phyloP scores from a whole-genome alignment of 2,797 vertebrate genomes.

The Spizella passerina region DNA sequence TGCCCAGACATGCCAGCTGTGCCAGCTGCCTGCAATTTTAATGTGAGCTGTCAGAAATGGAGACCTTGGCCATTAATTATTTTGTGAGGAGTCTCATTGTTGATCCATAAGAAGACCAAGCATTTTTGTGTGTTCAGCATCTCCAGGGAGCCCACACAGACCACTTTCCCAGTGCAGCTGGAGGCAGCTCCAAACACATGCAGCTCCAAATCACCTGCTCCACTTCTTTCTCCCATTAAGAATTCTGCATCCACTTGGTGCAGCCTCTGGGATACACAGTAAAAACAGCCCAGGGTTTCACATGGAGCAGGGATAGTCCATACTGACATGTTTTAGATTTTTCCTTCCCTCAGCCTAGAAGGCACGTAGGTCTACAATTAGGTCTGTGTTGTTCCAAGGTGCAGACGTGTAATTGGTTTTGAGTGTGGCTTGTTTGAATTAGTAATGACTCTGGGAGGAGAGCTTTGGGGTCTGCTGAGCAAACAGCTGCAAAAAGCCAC shows the following conservation, averaged over 20 bases:
- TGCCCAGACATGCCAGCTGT: not conserved
- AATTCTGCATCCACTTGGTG: not conserved
- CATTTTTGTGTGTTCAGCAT: conserved; percentile 9
- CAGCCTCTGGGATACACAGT: not conserved
- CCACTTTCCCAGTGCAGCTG: conserved; percentile 12
- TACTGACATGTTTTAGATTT: not conserved
- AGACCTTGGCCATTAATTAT: not conserved
- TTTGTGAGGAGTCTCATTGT: conserved; percentile 5
- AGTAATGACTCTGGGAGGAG: not conserved
- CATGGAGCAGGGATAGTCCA: not conserved
- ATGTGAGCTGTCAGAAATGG: not conserved
- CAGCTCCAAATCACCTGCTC: conserved; percentile 15
- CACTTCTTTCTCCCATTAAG: not conserved
- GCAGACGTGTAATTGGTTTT: conserved; percentile 21
- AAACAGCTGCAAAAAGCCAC: conserved; percentile 7
- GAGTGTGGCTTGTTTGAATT: conserved; percentile 52
- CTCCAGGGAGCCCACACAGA: not conserved
- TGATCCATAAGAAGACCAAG: not conserved
- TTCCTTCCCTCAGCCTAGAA: not conserved
- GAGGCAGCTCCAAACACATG: not conserved
- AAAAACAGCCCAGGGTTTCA: not conserved
- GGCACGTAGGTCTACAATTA: not conserved
- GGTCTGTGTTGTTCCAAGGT: conserved; percentile 12
- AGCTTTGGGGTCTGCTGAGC: not conserved
- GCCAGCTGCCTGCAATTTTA: not conserved